A percentile compares a stretch with the other conserved stretches of the same genome.
These are phyloP conservation scores for Pheosia tremula DNA, from an alignment of 2,888 invertebrate genomes.

Conservation along the genomic window DNA sequence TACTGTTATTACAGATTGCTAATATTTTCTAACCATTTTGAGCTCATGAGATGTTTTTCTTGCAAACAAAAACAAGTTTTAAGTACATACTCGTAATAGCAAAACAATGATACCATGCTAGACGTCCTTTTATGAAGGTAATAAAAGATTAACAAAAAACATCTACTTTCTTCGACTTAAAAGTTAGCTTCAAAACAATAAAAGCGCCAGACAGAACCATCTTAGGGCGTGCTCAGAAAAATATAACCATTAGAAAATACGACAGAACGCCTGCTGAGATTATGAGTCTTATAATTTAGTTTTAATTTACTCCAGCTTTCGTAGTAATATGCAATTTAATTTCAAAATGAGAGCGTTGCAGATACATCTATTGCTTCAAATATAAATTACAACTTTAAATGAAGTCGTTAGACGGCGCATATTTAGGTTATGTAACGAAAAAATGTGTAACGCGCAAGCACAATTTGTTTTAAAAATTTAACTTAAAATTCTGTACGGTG, in stretches of 20 bases:
- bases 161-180: conserved; percentile 1
- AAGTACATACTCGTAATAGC: no score
- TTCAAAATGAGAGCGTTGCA: conserved; percentile 10
- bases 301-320: conserved; percentile 23
- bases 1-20: neutral
- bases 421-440: conserved; percentile 7
- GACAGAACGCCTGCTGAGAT: neutral
- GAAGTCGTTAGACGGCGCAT: neutral
- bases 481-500: no score
- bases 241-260: neutral
- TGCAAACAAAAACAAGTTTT: no score
- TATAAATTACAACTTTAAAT: conserved; percentile 18
- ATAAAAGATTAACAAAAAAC: neutral
- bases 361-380: conserved; percentile 11
- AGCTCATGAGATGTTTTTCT: no score
- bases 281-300: conserved; percentile 21
- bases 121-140: neutral
- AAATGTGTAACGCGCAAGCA: neutral
- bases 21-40: neutral
- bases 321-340: conserved; percentile 22
- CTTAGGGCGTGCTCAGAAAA: neutral
- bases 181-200: conserved; percentile 25
- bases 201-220: conserved; percentile 2
- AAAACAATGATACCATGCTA: neutral
- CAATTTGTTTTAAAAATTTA: neutral